A percentile compares a stretch with the other conserved stretches of the same genome.
Conservation (phyloP, 2,797 vertebrate genomes). For the Alosa sapidissima region DNA sequence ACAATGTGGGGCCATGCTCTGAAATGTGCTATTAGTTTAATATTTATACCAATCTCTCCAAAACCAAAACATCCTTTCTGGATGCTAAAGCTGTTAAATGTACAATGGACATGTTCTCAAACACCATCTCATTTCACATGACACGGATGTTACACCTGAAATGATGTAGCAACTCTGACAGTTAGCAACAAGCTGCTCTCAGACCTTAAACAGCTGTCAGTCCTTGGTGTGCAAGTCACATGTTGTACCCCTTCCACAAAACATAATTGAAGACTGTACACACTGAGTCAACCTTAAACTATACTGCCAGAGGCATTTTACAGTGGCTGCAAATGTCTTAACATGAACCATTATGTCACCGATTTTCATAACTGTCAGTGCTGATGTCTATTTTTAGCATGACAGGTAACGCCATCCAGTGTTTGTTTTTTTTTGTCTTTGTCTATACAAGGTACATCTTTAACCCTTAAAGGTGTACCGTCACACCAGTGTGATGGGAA, state of each 20-base stretch:
- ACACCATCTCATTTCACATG: too few relatives aligned
- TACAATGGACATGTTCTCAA: too few relatives aligned
- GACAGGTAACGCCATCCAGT: background rate
- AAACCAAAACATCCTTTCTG: too few relatives aligned
- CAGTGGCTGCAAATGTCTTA: background rate
- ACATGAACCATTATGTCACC: background rate
- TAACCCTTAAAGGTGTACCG: too few relatives aligned
- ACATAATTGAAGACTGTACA: too few relatives aligned
- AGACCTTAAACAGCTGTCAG: background rate
- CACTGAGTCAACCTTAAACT: background rate
- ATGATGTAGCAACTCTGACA: background rate
- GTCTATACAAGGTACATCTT: background rate
- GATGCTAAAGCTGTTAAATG: too few relatives aligned
- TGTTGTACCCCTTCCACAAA: background rate
- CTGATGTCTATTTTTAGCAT: background rate
- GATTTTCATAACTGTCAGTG: background rate
- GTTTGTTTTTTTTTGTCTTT: background rate
- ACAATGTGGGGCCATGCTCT: too few relatives aligned
- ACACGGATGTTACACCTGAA: too few relatives aligned
- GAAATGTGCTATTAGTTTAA: too few relatives aligned
- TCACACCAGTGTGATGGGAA: too few relatives aligned
- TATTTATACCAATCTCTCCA: too few relatives aligned
- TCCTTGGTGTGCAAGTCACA: background rate
- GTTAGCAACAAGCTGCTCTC: background rate
- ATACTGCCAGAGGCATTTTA: background rate